A percentile compares a stretch with the other conserved stretches of the same genome.
Conservation (phyloP, 2,113 vertebrate species). For the Pogonocichla stellata region DNA sequence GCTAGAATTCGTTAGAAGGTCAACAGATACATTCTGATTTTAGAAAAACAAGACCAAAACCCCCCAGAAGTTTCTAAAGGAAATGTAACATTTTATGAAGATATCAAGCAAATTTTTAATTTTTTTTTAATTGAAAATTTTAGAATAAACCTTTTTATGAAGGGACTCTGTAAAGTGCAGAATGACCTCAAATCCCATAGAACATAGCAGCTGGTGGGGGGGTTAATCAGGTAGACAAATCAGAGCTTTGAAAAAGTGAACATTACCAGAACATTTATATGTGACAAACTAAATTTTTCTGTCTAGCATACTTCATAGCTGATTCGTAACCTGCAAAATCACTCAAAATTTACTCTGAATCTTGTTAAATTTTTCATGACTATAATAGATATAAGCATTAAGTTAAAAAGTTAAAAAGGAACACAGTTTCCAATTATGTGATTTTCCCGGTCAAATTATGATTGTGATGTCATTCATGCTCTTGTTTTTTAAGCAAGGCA, state of each 20-base stretch:
- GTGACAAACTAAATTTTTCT: background rate
- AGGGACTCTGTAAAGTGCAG: background rate
- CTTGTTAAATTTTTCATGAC: background rate
- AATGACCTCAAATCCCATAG: background rate
- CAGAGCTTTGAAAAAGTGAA: background rate
- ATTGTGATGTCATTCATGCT: background rate
- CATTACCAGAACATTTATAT: background rate
- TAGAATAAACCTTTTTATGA: background rate
- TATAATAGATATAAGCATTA: background rate
- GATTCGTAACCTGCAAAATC: background rate
- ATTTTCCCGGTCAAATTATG: background rate
- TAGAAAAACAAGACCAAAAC: background rate
- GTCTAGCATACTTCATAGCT: background rate
- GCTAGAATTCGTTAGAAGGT: background rate
- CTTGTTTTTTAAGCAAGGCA: background rate
- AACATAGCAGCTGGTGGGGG: background rate
- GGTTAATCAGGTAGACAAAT: background rate
- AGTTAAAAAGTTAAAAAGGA: background rate
- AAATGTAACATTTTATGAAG: background rate
- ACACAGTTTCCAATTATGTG: background rate
- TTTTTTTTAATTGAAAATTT: background rate
- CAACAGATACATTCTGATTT: background rate
- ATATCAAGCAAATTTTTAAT: background rate
- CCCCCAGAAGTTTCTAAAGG: background rate
- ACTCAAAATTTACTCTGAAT: background rate